Conservation (phyloP, 2,888 invertebrate species). For the Tinea pellionella region DNA sequence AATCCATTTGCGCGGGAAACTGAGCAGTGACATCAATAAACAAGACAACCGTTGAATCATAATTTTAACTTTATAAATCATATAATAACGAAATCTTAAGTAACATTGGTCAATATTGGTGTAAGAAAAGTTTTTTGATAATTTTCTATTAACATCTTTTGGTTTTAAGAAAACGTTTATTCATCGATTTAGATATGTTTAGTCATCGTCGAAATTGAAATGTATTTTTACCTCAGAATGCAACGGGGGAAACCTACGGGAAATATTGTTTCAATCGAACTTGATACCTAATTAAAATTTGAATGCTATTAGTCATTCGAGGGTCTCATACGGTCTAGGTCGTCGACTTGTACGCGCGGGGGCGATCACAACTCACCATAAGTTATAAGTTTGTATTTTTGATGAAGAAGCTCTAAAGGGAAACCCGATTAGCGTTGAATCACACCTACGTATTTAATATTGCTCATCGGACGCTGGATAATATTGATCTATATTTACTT, state of each 20-base stretch:
- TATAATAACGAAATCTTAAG: no score
- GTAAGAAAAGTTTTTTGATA: no score
- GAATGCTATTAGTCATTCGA: neutral
- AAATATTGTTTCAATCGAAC: neutral
- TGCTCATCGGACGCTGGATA: neutral
- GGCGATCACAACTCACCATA: constrained; percentile 17
- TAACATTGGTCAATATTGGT: no score
- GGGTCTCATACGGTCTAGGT: constrained; percentile 21
- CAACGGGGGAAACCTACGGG: neutral
- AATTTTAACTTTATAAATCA: no score
- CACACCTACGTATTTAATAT: neutral
- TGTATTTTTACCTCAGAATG: no score
- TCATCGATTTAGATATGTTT: no score
- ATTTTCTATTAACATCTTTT: no score
- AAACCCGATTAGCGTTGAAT: neutral
- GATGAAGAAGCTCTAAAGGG: neutral
- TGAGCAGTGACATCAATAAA: neutral
- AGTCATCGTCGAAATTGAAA: no score
- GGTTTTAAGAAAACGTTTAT: no score
- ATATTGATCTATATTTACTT: no score
- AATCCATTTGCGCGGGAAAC: constrained; percentile 7
- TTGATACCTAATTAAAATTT: neutral
- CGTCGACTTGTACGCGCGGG: constrained; percentile 31
- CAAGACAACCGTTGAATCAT: neutral
- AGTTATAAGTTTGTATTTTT: constrained; percentile 18